Evolutionary conservation across 2,888 invertebrate genomes (phyloP).

Genomic region (Volucella bombylans): DNA sequence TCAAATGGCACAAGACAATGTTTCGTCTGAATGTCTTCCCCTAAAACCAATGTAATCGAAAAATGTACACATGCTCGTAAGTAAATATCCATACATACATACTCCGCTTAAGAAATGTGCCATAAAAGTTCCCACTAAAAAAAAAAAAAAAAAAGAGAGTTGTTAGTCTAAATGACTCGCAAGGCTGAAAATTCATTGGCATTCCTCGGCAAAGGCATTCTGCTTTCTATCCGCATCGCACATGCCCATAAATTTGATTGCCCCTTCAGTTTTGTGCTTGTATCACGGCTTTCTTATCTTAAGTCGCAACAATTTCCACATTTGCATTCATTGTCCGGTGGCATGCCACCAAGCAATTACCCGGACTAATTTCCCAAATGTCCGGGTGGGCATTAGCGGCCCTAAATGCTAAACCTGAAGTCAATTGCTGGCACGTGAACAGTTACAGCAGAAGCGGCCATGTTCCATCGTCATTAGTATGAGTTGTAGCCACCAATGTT

Average conservation of each 20-base stretch:
- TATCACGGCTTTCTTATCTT: slow-evolving; percentile 79
- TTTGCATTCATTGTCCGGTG: slow-evolving; percentile 78
- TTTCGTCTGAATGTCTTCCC: too few species aligned
- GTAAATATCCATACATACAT: too few species aligned
- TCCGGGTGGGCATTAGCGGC: slow-evolving; percentile 54
- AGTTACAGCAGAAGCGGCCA: slow-evolving; percentile 29
- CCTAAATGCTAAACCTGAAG: slow-evolving; percentile 52
- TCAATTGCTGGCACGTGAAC: slow-evolving; percentile 67
- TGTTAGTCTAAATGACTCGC: slow-evolving; percentile 33
- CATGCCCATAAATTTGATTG: slow-evolving; percentile 70
- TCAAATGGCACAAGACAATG: too few species aligned
- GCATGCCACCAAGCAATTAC: slow-evolving; percentile 81
- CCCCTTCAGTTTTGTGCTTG: slow-evolving; percentile 68
- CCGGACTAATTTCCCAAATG: slow-evolving; percentile 70
- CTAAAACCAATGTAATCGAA: too few species aligned
- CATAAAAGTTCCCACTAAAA: background rate
- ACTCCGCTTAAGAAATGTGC: background rate
- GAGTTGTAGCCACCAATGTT: slow-evolving; percentile 48
- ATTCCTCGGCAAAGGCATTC: slow-evolving; percentile 3
- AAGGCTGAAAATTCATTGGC: slow-evolving; percentile 16
- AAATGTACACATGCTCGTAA: too few species aligned
- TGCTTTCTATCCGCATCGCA: slow-evolving; percentile 22
- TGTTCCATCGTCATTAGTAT: slow-evolving; percentile 35
- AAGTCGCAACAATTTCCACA: slow-evolving; percentile 82
- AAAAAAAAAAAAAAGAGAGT: slow-evolving; percentile 25